Evolutionary conservation across 2,888 invertebrate genomes (phyloP).

Genomic region (Scaptomyza flava): DNA sequence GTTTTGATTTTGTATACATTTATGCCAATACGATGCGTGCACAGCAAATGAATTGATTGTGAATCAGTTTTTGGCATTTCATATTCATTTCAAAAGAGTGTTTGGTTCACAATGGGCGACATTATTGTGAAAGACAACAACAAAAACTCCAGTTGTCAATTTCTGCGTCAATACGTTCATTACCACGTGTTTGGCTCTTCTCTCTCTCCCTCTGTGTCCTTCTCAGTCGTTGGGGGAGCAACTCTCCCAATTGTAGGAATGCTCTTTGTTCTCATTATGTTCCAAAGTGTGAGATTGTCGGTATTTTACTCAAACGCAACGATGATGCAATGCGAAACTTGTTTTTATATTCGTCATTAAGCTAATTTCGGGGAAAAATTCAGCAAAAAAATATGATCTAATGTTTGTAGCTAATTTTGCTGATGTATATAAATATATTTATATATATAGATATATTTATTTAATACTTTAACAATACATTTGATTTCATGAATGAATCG

Average conservation of each 20-base stretch:
- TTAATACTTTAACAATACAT: too few species aligned
- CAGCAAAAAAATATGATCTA: constrained; percentile 18
- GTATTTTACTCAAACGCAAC: background rate
- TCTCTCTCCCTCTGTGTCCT: background rate
- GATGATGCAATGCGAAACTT: constrained; percentile 49
- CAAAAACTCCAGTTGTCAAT: constrained; percentile 6
- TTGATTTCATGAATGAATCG: background rate
- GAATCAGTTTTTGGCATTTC: constrained; percentile 33
- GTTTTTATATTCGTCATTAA: constrained; percentile 13
- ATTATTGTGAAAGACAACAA: background rate
- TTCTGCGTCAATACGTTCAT: background rate
- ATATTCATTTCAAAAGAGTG: constrained; percentile 5
- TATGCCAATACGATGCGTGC: constrained; percentile 58
- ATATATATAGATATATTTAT: too few species aligned
- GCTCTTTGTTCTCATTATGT: background rate
- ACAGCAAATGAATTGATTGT: constrained; percentile 57
- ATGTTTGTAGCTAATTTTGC: background rate
- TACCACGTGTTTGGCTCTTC: constrained; percentile 5
- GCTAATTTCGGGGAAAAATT: constrained; percentile 17
- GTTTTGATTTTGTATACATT: constrained; percentile 1
- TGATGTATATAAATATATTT: too few species aligned
- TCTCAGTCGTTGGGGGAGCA: too few species aligned
- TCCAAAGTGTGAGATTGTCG: background rate
- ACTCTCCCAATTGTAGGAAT: background rate
- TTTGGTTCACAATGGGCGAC: background rate